These are phyloP conservation scores for Anser cygnoides DNA, from an alignment of 2,113 vertebrate genomes.

Conservation along the genomic window DNA sequence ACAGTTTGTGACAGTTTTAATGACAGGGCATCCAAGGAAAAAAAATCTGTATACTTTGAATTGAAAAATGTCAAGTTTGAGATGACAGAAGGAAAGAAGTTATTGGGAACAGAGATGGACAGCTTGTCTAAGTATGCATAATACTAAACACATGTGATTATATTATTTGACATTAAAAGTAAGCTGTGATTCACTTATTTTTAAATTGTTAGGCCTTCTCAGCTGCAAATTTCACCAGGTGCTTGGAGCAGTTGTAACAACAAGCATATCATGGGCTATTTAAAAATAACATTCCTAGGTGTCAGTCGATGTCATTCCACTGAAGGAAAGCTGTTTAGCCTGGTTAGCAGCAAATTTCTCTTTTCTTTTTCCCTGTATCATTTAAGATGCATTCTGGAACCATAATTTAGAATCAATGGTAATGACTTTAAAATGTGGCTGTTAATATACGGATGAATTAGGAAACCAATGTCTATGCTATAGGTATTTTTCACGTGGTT, in stretches of 20 bases:
- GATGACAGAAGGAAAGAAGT: slow-evolving; percentile 60
- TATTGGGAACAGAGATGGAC: slow-evolving; percentile 65
- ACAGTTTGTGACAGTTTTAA: slow-evolving; percentile 68
- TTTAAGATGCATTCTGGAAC: background rate
- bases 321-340: slow-evolving; percentile 21
- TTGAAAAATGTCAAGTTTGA: slow-evolving; percentile 63
- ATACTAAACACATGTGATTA: slow-evolving; percentile 77
- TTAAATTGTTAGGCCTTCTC: slow-evolving; percentile 57
- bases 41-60: slow-evolving; percentile 55
- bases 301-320: slow-evolving; percentile 50
- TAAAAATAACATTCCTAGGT: slow-evolving; percentile 62
- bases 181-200: slow-evolving; percentile 72
- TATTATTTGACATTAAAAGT: slow-evolving; percentile 79
- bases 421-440: background rate
- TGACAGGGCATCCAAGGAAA: slow-evolving; percentile 53
- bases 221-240: slow-evolving; percentile 70
- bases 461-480: background rate
- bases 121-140: slow-evolving; percentile 80
- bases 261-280: background rate
- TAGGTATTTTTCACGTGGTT: background rate
- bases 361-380: background rate
- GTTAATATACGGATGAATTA: background rate
- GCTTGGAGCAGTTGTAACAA: slow-evolving; percentile 52
- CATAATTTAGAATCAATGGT: background rate
- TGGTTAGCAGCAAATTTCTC: slow-evolving; percentile 3